phyloP scores from a whole-genome alignment of 2,797 vertebrate genomes.

The Tachyglossus aculeatus region DNA sequence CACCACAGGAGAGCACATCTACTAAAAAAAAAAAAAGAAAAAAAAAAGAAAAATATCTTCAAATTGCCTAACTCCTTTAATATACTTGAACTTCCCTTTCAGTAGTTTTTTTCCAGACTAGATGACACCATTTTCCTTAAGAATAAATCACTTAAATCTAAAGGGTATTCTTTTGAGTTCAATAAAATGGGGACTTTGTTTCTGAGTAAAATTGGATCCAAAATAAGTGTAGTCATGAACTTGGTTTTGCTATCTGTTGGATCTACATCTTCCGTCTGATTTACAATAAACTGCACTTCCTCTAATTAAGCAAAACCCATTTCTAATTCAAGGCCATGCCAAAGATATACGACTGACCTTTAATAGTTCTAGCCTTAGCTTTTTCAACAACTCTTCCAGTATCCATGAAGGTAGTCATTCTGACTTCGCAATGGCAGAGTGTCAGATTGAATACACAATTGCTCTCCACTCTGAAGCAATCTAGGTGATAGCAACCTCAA shows the following conservation, averaged over 20 bases:
- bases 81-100: too few relatives aligned
- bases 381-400: neutral
- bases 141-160: neutral
- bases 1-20: too few relatives aligned
- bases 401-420: neutral
- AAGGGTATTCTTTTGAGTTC: neutral
- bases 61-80: too few relatives aligned
- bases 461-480: slow-evolving; percentile 1
- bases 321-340: neutral
- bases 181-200: neutral
- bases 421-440: neutral
- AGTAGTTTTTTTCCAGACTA: neutral
- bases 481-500: neutral
- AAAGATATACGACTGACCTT: neutral
- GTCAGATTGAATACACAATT: neutral
- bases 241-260: neutral
- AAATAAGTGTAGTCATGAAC: neutral
- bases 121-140: neutral
- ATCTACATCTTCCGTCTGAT: neutral
- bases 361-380: neutral
- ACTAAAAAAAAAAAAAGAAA: too few relatives aligned
- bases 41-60: too few relatives aligned
- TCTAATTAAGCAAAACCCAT: neutral
- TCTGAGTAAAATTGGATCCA: neutral
- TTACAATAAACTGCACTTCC: neutral